A percentile compares a stretch with the other conserved stretches of the same genome.
Evolutionary conservation across 2,113 vertebrate species (phyloP).

Genomic region (Aegotheles bennettii): DNA sequence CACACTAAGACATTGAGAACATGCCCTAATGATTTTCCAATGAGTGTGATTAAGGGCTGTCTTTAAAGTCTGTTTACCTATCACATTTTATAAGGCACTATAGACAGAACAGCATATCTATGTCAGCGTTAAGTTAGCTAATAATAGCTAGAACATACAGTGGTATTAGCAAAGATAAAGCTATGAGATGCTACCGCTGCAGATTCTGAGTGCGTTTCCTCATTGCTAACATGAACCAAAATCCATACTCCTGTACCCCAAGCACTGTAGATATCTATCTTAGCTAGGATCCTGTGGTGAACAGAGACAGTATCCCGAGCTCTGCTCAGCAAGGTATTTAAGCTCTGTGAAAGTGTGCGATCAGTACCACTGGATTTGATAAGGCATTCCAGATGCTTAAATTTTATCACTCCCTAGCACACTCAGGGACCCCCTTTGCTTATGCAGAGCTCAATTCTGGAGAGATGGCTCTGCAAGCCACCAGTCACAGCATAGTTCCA

Average conservation of each 20-base stretch:
- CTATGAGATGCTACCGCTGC: not conserved
- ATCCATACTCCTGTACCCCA: not conserved
- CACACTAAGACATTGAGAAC: not conserved
- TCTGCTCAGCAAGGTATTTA: not conserved
- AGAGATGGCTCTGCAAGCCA: not conserved
- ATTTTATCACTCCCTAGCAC: not conserved
- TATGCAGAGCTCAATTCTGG: not conserved
- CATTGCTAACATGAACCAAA: not conserved
- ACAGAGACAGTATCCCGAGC: not conserved
- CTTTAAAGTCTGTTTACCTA: constrained; percentile 4
- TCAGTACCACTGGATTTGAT: not conserved
- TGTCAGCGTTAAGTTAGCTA: not conserved
- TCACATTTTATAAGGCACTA: not conserved
- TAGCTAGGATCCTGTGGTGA: not conserved
- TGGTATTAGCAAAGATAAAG: not conserved
- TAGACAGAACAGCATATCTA: not conserved
- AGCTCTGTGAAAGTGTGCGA: not conserved
- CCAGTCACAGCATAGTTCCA: not conserved
- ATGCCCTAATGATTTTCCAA: not conserved
- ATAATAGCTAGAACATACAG: not conserved
- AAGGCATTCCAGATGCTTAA: not conserved
- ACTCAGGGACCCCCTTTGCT: not conserved
- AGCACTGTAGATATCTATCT: not conserved
- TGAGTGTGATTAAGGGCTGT: not conserved
- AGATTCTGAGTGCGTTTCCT: not conserved